Evolutionary conservation across 2,888 invertebrate species (phyloP).

Genomic region (Formica aserva): DNA sequence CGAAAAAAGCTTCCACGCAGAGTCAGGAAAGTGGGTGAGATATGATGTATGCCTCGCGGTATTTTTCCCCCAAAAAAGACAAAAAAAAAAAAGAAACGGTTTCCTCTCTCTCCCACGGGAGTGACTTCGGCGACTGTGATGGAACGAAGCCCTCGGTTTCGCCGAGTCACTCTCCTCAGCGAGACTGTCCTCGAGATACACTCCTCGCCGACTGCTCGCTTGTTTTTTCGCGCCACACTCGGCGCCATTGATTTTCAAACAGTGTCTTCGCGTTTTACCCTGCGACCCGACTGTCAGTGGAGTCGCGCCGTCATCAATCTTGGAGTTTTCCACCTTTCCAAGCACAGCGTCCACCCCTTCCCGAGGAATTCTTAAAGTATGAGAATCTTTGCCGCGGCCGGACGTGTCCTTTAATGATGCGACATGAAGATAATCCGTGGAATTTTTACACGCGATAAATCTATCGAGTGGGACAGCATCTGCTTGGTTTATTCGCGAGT

Average conservation of each 20-base stretch:
- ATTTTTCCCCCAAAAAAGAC: background rate
- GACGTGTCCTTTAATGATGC: background rate
- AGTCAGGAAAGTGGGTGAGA: conserved; percentile 45
- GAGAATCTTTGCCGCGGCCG: conserved; percentile 20
- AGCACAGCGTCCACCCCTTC: conserved; percentile 53
- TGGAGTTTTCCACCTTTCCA: conserved; percentile 65
- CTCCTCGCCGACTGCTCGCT: conserved; percentile 45
- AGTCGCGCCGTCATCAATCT: conserved; percentile 60
- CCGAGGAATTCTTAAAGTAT: background rate
- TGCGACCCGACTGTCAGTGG: conserved; percentile 41
- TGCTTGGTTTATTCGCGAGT: background rate
- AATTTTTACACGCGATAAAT: background rate
- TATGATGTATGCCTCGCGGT: conserved; percentile 51
- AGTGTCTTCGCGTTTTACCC: conserved; percentile 52
- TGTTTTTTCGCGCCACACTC: conserved; percentile 58
- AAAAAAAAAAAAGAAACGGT: conserved; percentile 31
- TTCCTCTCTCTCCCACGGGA: conserved; percentile 18
- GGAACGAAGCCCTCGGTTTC: conserved; percentile 47
- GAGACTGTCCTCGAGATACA: conserved; percentile 45
- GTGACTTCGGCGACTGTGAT: conserved; percentile 53
- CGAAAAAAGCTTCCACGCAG: conserved; percentile 31
- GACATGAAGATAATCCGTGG: conserved; percentile 4
- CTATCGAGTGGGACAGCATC: background rate
- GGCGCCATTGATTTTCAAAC: conserved; percentile 67
- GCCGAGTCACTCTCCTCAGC: conserved; percentile 39